Evolutionary conservation across 2,797 vertebrate species (phyloP), one percentile per base, ranked within the genome.

Genomic region (Picus viridis): DNA sequence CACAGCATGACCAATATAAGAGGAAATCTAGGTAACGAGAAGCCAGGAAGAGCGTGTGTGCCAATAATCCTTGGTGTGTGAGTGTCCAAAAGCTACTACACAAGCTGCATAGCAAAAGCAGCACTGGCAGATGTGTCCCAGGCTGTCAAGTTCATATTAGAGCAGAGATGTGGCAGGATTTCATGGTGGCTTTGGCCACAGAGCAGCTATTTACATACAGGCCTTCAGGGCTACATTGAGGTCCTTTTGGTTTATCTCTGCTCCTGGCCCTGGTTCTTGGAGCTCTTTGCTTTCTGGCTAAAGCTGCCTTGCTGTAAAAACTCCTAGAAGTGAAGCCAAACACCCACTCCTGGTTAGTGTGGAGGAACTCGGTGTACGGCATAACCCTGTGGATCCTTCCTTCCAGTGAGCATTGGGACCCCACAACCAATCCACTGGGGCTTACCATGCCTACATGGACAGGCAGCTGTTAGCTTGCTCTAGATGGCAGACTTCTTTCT

Each of bases 391-490:
- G 24, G 27, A 16, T 19, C 30, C 19, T 9, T 27, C 27, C 24
- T 72, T 51, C 8, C 22, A 3, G 1, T 7, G n/a, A 81, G 5
- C 32, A 12, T 45, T 59, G 1, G 1, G 41, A 7, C 9, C 29
- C 18, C n/a, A 24, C 4, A 72, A 6, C 6, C 36, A 27, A 47
- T 13, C 64, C 39, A 56, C 43, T 3, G 2, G 41, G 56, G 47
- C 0, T 90, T 73, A 17, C 54, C 49, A 17, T 1, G 1, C 6
- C 6, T 13, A 1, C 0, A 5, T 5, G 73, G 29, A 26, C 36
- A 65, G 59, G 34, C 78, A 91, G 63, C 65, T 77, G 27, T 53
- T 27, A 12, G 2, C 29, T 16, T 18, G 6, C 36, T 27, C 10
- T 34, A 26, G 34, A 4, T 3, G 29, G 5, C 69, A 61, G 34